phyloP scores from a whole-genome alignment of 2,888 invertebrate genomes.

The Taenaris catops region DNA sequence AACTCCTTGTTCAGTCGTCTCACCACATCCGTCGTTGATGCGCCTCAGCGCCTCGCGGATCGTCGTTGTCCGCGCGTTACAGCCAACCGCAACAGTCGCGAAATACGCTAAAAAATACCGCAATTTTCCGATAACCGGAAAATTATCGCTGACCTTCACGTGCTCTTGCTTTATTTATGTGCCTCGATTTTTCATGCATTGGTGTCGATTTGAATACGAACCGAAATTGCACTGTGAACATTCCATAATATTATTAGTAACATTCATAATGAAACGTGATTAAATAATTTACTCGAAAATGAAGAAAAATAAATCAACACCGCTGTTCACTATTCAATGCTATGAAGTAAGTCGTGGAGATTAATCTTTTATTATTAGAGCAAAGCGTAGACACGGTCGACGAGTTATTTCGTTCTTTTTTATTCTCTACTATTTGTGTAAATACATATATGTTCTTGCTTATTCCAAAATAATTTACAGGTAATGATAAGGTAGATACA shows the following conservation, averaged over 20 bases:
- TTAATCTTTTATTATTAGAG: constrained; percentile 14
- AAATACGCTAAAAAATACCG: constrained; percentile 20
- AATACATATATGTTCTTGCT: too few species aligned
- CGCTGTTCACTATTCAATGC: constrained; percentile 79
- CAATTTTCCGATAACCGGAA: constrained; percentile 56
- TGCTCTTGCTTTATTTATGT: constrained; percentile 35
- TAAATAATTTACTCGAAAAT: constrained; percentile 28
- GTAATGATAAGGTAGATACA: too few species aligned
- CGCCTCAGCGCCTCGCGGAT: constrained; percentile 24
- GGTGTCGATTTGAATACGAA: constrained; percentile 16
- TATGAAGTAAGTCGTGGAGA: constrained; percentile 76
- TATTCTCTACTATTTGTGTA: constrained; percentile 1
- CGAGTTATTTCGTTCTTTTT: constrained; percentile 1
- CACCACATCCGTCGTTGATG: constrained; percentile 27
- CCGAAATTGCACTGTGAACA: constrained; percentile 18
- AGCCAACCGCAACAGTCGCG: constrained; percentile 15
- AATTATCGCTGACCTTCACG: constrained; percentile 60
- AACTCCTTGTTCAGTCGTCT: constrained; percentile 22
- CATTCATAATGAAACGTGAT: constrained; percentile 21
- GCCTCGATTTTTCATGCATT: constrained; percentile 23
- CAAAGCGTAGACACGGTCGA: constrained; percentile 12
- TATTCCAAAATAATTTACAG: too few species aligned
- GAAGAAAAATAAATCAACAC: constrained; percentile 67
- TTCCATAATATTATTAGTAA: constrained; percentile 13
- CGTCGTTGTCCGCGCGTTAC: constrained; percentile 17